These are phyloP conservation scores for Saguinus midas DNA, from an alignment of 2,113 vertebrate species.

Conservation along the genomic window DNA sequence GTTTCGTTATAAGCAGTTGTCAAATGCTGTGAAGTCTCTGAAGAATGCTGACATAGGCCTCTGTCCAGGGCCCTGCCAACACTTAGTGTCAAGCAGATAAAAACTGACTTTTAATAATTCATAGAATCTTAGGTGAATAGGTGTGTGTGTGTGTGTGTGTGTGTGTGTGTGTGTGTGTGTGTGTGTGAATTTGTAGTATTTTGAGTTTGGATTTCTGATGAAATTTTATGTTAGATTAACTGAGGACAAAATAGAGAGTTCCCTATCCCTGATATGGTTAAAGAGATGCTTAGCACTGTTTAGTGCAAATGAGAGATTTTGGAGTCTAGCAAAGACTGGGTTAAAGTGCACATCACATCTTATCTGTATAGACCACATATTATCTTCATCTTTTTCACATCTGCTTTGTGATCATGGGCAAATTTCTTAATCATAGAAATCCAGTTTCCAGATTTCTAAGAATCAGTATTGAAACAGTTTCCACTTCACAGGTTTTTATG, in stretches of 20 bases:
- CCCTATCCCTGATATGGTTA: neutral
- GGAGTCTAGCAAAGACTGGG: neutral
- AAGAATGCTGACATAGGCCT: constrained; percentile 19
- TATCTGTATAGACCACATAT: neutral
- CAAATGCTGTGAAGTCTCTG: neutral
- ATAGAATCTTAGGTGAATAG: constrained; percentile 22
- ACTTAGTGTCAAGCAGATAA: neutral
- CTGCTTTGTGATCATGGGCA: neutral
- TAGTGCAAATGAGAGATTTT: neutral
- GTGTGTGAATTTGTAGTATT: neutral
- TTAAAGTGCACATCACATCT: neutral
- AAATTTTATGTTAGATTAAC: neutral
- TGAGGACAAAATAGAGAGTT: neutral
- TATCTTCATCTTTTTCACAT: neutral
- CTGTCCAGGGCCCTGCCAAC: neutral
- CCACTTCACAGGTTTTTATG: neutral
- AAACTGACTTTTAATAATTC: constrained; percentile 54
- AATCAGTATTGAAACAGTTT: neutral
- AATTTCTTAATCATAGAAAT: neutral
- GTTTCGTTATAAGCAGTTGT: constrained; percentile 14
- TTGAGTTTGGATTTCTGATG: constrained; percentile 4
- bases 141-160: neutral
- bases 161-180: neutral
- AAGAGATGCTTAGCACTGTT: neutral
- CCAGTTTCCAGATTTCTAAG: constrained; percentile 31